Conservation (phyloP, 2,113 vertebrate genomes). For the Ceyx margarethae region DNA sequence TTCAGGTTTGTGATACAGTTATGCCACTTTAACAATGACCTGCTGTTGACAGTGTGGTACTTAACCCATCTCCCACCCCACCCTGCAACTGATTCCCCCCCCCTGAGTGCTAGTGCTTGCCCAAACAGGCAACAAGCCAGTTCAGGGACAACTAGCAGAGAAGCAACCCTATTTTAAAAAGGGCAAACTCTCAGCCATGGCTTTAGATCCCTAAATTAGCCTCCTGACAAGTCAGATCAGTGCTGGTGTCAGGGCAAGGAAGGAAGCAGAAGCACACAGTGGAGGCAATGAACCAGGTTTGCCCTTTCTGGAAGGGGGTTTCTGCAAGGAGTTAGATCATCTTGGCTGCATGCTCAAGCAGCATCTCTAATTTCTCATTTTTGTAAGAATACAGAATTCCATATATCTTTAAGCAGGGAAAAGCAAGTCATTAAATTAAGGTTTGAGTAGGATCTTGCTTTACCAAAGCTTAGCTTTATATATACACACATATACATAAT, state of each 20-base stretch:
- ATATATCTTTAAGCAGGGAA: not conserved
- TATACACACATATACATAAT: not conserved
- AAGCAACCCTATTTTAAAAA: not conserved
- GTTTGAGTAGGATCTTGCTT: not conserved
- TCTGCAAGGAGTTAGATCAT: not conserved
- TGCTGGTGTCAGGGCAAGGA: not conserved
- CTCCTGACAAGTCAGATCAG: not conserved
- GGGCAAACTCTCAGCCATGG: not conserved
- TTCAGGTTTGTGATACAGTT: not conserved
- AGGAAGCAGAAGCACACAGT: not conserved
- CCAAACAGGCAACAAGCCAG: not conserved
- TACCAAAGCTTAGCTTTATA: not conserved
- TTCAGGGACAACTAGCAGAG: not conserved
- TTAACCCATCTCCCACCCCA: not conserved
- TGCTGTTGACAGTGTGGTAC: fast-evolving
- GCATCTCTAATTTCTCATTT: not conserved
- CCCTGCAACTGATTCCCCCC: not conserved
- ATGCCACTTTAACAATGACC: not conserved
- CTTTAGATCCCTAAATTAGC: not conserved
- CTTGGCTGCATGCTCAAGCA: not conserved
- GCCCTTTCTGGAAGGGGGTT: not conserved
- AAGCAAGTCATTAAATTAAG: not conserved
- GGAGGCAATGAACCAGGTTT: not conserved
- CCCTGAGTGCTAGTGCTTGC: not conserved
- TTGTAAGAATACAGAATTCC: not conserved